phyloP scores from a whole-genome alignment of 2,888 invertebrate genomes.

The Pyralis farinalis region DNA sequence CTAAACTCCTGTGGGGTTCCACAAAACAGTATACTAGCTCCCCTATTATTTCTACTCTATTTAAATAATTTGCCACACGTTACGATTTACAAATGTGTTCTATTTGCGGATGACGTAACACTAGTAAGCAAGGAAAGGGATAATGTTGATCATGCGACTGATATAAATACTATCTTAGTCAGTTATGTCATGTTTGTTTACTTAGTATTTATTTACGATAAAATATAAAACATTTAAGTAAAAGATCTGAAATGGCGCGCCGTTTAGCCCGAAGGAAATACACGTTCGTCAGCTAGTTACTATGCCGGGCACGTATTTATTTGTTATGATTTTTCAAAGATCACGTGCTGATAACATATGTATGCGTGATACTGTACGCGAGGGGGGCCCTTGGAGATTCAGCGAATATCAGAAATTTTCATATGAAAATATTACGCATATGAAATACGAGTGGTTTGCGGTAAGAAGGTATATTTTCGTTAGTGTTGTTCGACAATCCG shows the following conservation, averaged over 20 bases:
- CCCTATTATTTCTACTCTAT: too few relatives aligned
- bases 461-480: constrained; percentile 3
- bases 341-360: constrained; percentile 37
- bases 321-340: constrained; percentile 28
- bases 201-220: too few relatives aligned
- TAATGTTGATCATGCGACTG: too few relatives aligned
- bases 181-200: too few relatives aligned
- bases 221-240: not conserved
- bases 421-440: constrained; percentile 22
- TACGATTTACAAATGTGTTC: too few relatives aligned
- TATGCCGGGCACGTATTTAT: constrained; percentile 18
- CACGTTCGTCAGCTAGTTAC: not conserved
- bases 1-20: too few relatives aligned
- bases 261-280: constrained; percentile 1
- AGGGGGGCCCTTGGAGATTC: constrained; percentile 26
- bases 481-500: not conserved
- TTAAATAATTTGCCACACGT: too few relatives aligned
- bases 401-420: constrained; percentile 16
- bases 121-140: too few relatives aligned
- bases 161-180: too few relatives aligned
- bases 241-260: not conserved
- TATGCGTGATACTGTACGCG: constrained; percentile 23
- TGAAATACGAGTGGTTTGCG: constrained; percentile 16
- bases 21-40: too few relatives aligned
- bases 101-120: too few relatives aligned